A percentile compares a stretch with the other conserved stretches of the same genome.
Conservation (phyloP, 2,888 invertebrate species). For the Caenorhabditis macrosperma region DNA sequence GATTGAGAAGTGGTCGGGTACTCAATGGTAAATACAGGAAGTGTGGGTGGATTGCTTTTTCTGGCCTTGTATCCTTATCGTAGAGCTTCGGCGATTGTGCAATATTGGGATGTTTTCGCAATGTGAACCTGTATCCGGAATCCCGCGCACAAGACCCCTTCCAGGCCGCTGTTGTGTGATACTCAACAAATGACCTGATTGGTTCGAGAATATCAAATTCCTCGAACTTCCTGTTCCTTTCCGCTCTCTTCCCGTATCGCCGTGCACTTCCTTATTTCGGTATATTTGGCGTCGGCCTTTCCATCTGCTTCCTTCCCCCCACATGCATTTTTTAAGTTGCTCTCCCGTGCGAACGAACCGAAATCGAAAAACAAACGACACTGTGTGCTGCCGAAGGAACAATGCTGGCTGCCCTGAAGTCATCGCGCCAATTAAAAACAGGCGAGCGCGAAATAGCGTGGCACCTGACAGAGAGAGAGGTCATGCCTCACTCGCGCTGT, state of each 20-base stretch:
- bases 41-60: not conserved
- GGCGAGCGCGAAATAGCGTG: constrained; percentile 43
- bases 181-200: constrained; percentile 22
- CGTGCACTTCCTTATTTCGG: constrained; percentile 42
- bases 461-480: constrained; percentile 33
- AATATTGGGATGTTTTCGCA: too few relatives aligned
- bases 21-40: constrained; percentile 11
- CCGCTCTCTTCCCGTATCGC: not conserved
- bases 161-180: not conserved
- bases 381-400: constrained; percentile 25
- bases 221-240: constrained; percentile 40
- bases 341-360: constrained; percentile 29
- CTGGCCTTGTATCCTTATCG: too few relatives aligned
- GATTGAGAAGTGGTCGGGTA: not conserved
- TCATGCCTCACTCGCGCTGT: constrained; percentile 30
- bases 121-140: too few relatives aligned
- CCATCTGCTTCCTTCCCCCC: constrained; percentile 8
- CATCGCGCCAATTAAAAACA: constrained; percentile 50
- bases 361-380: constrained; percentile 60
- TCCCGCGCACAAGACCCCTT: too few relatives aligned
- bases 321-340: constrained; percentile 25
- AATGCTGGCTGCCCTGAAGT: constrained; percentile 39
- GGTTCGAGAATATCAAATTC: constrained; percentile 29
- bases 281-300: constrained; percentile 8
- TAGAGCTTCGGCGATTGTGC: too few relatives aligned